Conservation (phyloP, 1,140 invertebrate species). For the Aphidius ervi region DNA sequence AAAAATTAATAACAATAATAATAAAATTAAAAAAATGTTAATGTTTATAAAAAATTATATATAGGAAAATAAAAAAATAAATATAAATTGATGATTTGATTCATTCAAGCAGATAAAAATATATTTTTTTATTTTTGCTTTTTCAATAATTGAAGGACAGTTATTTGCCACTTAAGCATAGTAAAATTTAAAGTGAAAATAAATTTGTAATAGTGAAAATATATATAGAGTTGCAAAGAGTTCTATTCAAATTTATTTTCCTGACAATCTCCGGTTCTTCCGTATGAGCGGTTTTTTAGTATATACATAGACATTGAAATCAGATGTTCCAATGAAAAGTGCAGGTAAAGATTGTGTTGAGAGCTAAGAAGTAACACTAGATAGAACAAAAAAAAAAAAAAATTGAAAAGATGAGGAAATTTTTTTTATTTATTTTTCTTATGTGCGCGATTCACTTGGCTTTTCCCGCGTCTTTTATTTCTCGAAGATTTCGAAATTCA, state of each 20-base stretch:
- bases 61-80: too few species aligned
- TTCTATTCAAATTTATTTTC: constrained; percentile 16
- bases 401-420: not conserved
- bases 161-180: too few species aligned
- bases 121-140: too few species aligned
- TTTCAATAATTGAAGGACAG: too few species aligned
- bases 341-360: not conserved
- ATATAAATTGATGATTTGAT: too few species aligned
- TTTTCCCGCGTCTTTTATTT: not conserved
- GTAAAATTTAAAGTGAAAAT: too few species aligned
- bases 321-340: constrained; percentile 9
- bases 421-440: not conserved
- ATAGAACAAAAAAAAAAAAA: not conserved
- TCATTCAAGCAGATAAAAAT: too few species aligned
- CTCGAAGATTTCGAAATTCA: constrained; percentile 1
- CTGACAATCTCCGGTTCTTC: constrained; percentile 16
- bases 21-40: too few species aligned
- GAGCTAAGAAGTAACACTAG: not conserved
- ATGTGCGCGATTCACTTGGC: not conserved
- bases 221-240: not conserved
- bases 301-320: not conserved
- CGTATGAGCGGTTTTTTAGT: constrained; percentile 1
- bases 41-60: too few species aligned
- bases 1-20: too few species aligned
- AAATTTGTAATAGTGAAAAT: too few species aligned